These are phyloP conservation scores for Sinodicranocentrus sp. DNA, from an alignment of 2,888 invertebrate genomes.

Conservation along the genomic window DNA sequence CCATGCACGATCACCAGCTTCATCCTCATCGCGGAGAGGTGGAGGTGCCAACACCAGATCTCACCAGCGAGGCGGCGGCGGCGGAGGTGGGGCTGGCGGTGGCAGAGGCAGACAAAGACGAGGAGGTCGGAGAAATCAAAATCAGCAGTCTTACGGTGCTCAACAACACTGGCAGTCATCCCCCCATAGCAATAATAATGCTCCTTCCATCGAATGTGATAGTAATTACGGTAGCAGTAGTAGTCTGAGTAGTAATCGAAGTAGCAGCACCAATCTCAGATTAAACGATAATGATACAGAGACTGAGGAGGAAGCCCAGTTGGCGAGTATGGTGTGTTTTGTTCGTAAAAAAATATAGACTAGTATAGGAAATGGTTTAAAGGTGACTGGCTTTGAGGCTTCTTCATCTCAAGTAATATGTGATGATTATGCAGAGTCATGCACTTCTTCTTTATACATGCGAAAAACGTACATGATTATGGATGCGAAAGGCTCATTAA, in stretches of 20 bases:
- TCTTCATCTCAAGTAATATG: conserved; percentile 2
- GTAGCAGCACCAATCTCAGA: conserved; percentile 37
- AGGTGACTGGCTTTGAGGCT: not conserved
- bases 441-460: conserved; percentile 27
- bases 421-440: conserved; percentile 50
- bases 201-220: conserved; percentile 68
- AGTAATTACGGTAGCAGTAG: conserved; percentile 66
- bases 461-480: conserved; percentile 6
- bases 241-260: conserved; percentile 61
- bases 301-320: conserved; percentile 80
- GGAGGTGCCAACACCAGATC: conserved; percentile 57
- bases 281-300: conserved; percentile 58
- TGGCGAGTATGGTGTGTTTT: conserved; percentile 81
- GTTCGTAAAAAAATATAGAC: not conserved
- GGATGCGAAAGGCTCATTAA: not conserved
- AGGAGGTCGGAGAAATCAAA: conserved; percentile 39
- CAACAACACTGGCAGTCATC: conserved; percentile 43
- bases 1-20: conserved; percentile 40
- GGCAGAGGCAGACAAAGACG: conserved; percentile 55
- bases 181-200: conserved; percentile 39
- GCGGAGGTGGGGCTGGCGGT: conserved; percentile 19
- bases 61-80: conserved; percentile 26
- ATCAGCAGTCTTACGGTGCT: conserved; percentile 53
- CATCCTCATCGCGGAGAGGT: conserved; percentile 53
- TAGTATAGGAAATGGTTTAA: not conserved